Evolutionary conservation across 2,888 invertebrate genomes (phyloP), one percentile per base, ranked within the genome.

Genomic region (Hedychridium roseum): DNA sequence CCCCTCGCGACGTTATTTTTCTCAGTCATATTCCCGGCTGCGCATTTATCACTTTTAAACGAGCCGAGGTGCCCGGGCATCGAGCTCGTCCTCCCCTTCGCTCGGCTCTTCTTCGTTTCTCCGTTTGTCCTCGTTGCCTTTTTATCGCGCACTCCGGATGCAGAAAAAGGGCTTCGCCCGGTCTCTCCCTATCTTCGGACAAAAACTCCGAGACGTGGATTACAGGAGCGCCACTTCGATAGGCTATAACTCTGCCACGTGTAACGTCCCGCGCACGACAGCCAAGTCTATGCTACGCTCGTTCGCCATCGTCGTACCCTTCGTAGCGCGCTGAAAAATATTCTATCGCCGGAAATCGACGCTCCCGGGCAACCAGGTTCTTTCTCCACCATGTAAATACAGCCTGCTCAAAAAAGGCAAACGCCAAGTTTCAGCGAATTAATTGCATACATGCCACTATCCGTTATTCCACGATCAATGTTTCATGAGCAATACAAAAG

Each of bases 1-100:
- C 28, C 23, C 38, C 43, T 45, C 60, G 51, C 60, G 51, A 44
- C 45, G 63, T 57, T 70, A 74, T 76, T 77, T 77, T 73, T 76
- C 76, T 74, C 76, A 74, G 74, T 71, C 74, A 76, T 74, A 77
- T 78, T 74, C 72, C 66, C 64, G 58, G 52, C 64, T 52, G 63
- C 61, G 71, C 77, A 78, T 78, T 78, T 78, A 78, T 78, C 78
- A 78, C 71, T 73, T 73, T 73, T 71, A 71, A 75, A 73, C 68
- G 68, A 66, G 65, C 60, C 60, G 63, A 68, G 64, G 14, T 15
- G 31, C 15, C 31, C 31, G 15, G 31, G 31, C 31, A 15, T 11
- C 31, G 38, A 56, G 44, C 50, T 28, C 46, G 14, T 35, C 4
- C 43, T 17, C 44, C n/a, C n/a, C n/a, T n/a, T n/a, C n/a, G n/a